Base-by-base conservation (phyloP, 1,140 invertebrate genomes). In the Drosophila sturtevanti region DNA sequence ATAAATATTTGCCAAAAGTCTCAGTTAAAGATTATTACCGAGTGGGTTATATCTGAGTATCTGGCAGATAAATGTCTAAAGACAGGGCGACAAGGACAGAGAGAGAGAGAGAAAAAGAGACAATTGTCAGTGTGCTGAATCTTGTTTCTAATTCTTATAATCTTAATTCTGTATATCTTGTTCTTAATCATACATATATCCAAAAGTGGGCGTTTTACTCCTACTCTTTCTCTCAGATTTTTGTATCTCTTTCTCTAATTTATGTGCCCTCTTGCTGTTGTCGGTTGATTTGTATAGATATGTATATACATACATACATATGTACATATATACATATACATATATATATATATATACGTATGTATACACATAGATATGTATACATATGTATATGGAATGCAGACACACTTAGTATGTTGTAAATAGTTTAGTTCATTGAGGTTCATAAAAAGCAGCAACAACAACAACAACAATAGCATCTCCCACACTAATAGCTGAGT, bases 401-500 rank as follows among this genome's bases (percentile, higher is more conserved):
- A 48, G 41, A 48, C 41, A 48, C 41, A 48, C 18, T 48, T 48
- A 48, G 41, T 48, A 11, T 48, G 7, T 48, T 48, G 41, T 48
- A 48, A 48, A 48, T 48, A 48, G 41, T 48, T 48, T 48, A 48
- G 41, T 48, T 48, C 41, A 48, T 48, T 48, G 16, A 48, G 41
- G 41, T 48, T 48, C 16, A 48, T 48, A 48, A 21, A 48, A 16
- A 48, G 41, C 41, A 48, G 18, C 37, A 38, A 14, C 37, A 38
- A 38, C 37, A 38, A 44, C 41, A 18, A 21, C 41, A 48, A 48
- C 41, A 48, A 48, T 21, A 48, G 41, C 16, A 18, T 58, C 62
- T 67, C 44, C 66, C 73, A 54, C 54, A 63, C 56, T 75, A 78
- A 75, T 78, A 63, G 72, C 71, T 75, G 16, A 21, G 9, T 10